A percentile compares a stretch with the other conserved stretches of the same genome.
Conservation (phyloP, 30 jellyfish, hydroid and myxozoan species). For the Catostylus mosaicus region DNA sequence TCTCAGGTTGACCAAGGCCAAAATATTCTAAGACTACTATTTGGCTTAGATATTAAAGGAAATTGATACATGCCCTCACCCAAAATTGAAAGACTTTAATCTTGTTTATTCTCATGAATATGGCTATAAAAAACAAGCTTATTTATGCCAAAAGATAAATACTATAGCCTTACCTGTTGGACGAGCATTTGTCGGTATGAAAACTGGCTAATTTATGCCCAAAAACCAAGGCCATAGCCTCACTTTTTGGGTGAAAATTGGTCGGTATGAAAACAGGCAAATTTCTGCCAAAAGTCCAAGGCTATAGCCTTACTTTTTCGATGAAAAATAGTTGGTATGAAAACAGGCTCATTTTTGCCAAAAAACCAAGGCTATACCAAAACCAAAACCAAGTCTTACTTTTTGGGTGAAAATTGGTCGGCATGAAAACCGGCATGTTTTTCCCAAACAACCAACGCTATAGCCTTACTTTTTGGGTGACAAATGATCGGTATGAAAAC, state of each 20-base stretch:
- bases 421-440: neutral
- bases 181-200: neutral
- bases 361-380: neutral
- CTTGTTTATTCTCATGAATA: too few relatives aligned
- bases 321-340: neutral
- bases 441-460: neutral
- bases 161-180: neutral
- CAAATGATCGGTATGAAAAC: neutral
- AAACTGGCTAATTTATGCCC: neutral
- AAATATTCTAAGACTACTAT: too few relatives aligned
- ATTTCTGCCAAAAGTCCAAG: neutral
- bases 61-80: too few relatives aligned
- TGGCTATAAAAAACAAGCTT: too few relatives aligned
- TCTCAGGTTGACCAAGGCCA: too few relatives aligned
- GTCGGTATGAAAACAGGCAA: neutral
- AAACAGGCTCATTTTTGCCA: neutral
- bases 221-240: slow-evolving; percentile 1
- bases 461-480: neutral
- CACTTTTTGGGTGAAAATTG: neutral
- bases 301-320: neutral
- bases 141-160: too few relatives aligned
- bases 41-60: too few relatives aligned
- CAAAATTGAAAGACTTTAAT: too few relatives aligned
- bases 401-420: neutral
- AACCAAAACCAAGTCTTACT: too few relatives aligned